Evolutionary conservation across 2,113 vertebrate species (phyloP).

Genomic region (Nannobrachium achirus): DNA sequence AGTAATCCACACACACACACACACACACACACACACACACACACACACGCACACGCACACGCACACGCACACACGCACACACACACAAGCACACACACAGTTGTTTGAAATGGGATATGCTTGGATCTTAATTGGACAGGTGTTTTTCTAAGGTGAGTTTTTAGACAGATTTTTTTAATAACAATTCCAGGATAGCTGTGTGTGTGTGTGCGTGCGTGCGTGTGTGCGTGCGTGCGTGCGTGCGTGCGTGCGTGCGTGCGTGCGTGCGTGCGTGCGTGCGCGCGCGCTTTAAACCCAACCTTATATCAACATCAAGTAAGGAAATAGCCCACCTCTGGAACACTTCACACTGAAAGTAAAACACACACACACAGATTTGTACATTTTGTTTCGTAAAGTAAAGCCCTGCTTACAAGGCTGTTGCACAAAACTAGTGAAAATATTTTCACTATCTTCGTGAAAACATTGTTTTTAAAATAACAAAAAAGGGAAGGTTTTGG

Average conservation of each 20-base stretch:
- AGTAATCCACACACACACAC: slow-evolving; percentile 9
- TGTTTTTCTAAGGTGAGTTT: slow-evolving; percentile 75
- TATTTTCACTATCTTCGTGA: too few species aligned
- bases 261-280: slow-evolving; percentile 14
- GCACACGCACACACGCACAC: slow-evolving; percentile 11
- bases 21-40: slow-evolving; percentile 11
- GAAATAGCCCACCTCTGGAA: slow-evolving; percentile 63
- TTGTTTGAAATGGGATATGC: slow-evolving; percentile 76
- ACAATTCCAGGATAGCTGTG: slow-evolving; percentile 61
- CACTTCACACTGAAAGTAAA: slow-evolving; percentile 44
- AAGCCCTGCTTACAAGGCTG: too few species aligned
- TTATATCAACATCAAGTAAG: slow-evolving; percentile 73
- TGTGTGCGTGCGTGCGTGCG: slow-evolving; percentile 16
- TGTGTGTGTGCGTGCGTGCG: slow-evolving; percentile 23
- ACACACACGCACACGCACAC: slow-evolving; percentile 38
- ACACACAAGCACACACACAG: slow-evolving; percentile 37
- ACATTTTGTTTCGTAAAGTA: too few species aligned
- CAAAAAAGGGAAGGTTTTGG: too few species aligned
- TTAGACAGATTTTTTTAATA: slow-evolving; percentile 47
- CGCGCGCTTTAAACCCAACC: slow-evolving; percentile 45
- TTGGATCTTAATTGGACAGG: slow-evolving; percentile 71
- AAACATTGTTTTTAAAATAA: too few species aligned
- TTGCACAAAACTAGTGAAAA: too few species aligned
- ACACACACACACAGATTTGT: slow-evolving; percentile 20
- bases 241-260: slow-evolving; percentile 5